Base-by-base conservation (phyloP, 1,140 invertebrate species). In the Hormaphis cornu region DNA sequence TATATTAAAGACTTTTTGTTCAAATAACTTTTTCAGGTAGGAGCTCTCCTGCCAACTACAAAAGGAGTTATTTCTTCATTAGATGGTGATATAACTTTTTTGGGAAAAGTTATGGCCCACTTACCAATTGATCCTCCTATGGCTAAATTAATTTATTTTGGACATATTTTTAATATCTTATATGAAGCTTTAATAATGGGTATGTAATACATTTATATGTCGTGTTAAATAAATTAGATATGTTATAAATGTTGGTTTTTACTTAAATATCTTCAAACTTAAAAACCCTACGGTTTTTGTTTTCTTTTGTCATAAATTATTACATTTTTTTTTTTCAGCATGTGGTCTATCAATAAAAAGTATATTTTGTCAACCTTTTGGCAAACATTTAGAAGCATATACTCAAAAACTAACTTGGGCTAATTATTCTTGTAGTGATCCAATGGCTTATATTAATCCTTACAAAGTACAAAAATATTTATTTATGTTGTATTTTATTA, bases 31-130 rank as follows among this genome's bases (percentile, higher is more conserved):
- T 72, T 74, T 59, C 71, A 83, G 83, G 74, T 83, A 12, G 89
- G 89, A 7, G 89, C 83, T 0, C 74, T 97, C 3, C 81, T 85
- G 24, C 80, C 84, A 37, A 84, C 79, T 0, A 72, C 81, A 18
- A 79, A 82, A 52, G 83, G 80, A 0, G 71, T 79, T n/a, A 79
- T 81, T 71, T 78, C 80, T 46, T 74, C 77, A 14, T 79, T 85
- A 40, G 93, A 97, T 80, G 95, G 95, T n/a, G 88, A 95, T 70
- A 74, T 98, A 14, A 97, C 93, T 0, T 88, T 87, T 77, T 80
- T 97, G 71, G 96, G 96, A 1, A 80, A 79, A 30, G 82, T 97
- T 0, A 89, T 97, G 85, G 85, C 89, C 0, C 77, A 78, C 50
- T 78, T 98, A 40, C 95, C 95, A 0, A 74, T 97, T 0, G 89